phyloP scores from a whole-genome alignment of 2,888 invertebrate genomes.

The Cremastinae sp. region DNA sequence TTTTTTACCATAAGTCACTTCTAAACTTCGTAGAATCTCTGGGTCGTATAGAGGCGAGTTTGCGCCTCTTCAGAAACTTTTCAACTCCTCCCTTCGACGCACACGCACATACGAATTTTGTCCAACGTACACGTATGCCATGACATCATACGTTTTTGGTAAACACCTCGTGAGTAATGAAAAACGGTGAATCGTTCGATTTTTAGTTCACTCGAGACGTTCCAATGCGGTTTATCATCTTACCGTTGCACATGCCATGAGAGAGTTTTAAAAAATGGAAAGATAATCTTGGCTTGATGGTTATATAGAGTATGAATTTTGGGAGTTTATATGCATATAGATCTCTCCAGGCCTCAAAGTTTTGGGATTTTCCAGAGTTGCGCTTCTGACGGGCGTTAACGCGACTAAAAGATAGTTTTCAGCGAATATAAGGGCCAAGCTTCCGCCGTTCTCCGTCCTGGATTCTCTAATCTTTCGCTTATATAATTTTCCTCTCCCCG shows the following conservation, averaged over 20 bases:
- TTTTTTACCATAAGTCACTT: too few species aligned
- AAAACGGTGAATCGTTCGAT: too few species aligned
- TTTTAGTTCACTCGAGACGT: too few species aligned
- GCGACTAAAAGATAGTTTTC: conserved; percentile 62
- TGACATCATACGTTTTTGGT: background rate
- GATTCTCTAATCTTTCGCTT: conserved; percentile 48
- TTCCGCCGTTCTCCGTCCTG: conserved; percentile 38
- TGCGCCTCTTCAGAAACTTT: conserved; percentile 39
- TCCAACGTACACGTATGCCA: background rate
- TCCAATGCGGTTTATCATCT: too few species aligned
- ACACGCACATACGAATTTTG: background rate
- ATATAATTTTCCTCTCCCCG: conserved; percentile 14
- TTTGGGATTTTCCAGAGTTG: conserved; percentile 57
- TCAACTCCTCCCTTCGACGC: conserved; percentile 16
- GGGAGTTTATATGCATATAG: background rate
- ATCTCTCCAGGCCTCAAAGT: conserved; percentile 21
- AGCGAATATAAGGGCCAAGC: conserved; percentile 27
- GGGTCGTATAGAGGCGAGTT: too few species aligned
- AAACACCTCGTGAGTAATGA: too few species aligned
- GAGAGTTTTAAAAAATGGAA: too few species aligned
- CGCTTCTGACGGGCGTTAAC: conserved; percentile 59
- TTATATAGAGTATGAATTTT: too few species aligned
- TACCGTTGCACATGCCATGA: too few species aligned
- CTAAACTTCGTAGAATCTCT: conserved; percentile 20
- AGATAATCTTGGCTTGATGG: too few species aligned